These are phyloP conservation scores for Plusia festucae DNA, from an alignment of 2,888 invertebrate species.

Conservation along the genomic window DNA sequence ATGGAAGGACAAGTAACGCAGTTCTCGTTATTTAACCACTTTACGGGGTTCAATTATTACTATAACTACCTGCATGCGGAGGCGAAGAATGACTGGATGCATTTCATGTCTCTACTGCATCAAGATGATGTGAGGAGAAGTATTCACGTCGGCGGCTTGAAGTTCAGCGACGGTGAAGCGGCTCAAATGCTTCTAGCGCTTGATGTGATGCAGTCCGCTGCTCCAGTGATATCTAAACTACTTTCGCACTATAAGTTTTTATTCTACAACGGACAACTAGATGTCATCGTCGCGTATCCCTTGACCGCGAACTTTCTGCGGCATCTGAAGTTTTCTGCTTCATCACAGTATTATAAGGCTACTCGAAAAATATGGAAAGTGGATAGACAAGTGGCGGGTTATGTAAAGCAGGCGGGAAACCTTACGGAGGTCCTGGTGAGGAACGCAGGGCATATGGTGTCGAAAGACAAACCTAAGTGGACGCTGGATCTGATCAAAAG, in stretches of 20 bases:
- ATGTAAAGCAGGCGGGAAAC: slow-evolving; percentile 91
- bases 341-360: slow-evolving; percentile 90
- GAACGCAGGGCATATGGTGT: slow-evolving; percentile 94
- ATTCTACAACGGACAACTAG: slow-evolving; percentile 91
- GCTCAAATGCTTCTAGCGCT: slow-evolving; percentile 86
- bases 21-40: slow-evolving; percentile 88
- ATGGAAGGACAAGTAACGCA: slow-evolving; percentile 81
- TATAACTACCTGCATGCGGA: slow-evolving; percentile 91
- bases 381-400: slow-evolving; percentile 91
- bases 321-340: slow-evolving; percentile 90
- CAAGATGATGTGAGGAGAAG: slow-evolving; percentile 80
- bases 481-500: slow-evolving; percentile 88
- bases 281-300: slow-evolving; percentile 90
- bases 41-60: slow-evolving; percentile 92
- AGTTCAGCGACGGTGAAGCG: slow-evolving; percentile 81
- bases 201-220: slow-evolving; percentile 90
- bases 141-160: slow-evolving; percentile 90
- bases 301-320: slow-evolving; percentile 91
- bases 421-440: slow-evolving; percentile 92
- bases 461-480: slow-evolving; percentile 89
- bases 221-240: slow-evolving; percentile 78
- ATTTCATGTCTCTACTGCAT: slow-evolving; percentile 71
- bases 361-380: slow-evolving; percentile 91
- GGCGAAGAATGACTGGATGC: slow-evolving; percentile 79
- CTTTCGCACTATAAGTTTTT: slow-evolving; percentile 87